Percentiles rank a stretch among this genome's conserved stretches.
phyloP scores from a whole-genome alignment of 2,113 vertebrate genomes.

The Prunella himalayana region DNA sequence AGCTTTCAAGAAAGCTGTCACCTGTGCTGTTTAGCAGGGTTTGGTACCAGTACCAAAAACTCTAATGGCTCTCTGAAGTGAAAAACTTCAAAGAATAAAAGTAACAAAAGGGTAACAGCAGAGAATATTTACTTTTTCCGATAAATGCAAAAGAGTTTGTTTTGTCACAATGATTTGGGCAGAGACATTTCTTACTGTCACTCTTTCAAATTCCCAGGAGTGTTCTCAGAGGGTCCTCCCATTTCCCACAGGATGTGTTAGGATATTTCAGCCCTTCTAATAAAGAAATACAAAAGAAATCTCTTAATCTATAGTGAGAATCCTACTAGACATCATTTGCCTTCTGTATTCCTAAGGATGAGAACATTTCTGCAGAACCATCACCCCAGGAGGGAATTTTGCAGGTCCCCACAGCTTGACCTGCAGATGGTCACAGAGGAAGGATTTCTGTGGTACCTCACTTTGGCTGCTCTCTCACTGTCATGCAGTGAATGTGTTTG shows the following conservation, averaged over 20 bases:
- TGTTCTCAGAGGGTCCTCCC: background rate
- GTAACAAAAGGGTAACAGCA: background rate
- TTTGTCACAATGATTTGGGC: background rate
- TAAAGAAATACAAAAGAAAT: background rate
- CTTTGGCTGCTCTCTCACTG: background rate
- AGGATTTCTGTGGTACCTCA: background rate
- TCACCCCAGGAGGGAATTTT: accelerated
- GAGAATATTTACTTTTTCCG: background rate
- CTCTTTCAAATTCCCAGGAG: background rate
- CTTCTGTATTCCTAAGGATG: background rate
- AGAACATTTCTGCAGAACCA: background rate
- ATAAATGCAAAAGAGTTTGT: background rate
- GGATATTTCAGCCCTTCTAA: background rate
- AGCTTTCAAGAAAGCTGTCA: background rate
- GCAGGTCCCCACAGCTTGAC: background rate
- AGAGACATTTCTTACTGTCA: background rate
- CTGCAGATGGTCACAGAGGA: background rate
- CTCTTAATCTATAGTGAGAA: background rate
- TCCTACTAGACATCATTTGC: background rate
- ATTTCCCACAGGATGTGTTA: background rate
- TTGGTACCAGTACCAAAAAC: background rate
- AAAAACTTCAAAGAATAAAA: background rate
- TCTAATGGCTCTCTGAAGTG: background rate
- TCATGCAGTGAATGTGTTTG: accelerated
- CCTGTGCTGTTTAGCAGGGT: background rate